Evolutionary conservation across 2,113 vertebrate species (phyloP).

Genomic region (Genyomyrus donnyi): DNA sequence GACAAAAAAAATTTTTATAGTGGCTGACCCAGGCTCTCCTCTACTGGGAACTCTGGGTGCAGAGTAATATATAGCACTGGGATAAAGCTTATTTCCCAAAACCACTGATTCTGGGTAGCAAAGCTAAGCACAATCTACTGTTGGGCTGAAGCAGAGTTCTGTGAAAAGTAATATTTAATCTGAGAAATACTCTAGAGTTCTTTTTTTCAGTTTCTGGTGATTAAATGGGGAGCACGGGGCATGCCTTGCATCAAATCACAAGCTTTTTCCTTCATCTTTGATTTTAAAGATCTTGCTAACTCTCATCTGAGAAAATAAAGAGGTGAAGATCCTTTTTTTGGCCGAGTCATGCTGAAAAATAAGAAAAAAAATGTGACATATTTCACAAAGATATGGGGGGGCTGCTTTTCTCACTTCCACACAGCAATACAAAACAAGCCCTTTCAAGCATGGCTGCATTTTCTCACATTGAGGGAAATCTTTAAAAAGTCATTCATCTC

Average conservation of each 20-base stretch:
- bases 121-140: background rate
- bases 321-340: background rate
- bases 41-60: background rate
- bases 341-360: background rate
- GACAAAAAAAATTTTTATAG: background rate
- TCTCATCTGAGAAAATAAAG: background rate
- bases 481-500: constrained; percentile 3
- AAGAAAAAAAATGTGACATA: background rate
- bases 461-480: background rate
- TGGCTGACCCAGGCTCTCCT: background rate
- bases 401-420: background rate
- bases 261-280: background rate
- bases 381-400: background rate
- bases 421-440: background rate
- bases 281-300: background rate
- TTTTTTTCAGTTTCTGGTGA: background rate
- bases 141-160: constrained; percentile 1
- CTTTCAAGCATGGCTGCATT: background rate
- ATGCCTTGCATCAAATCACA: background rate
- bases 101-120: background rate
- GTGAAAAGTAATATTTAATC: constrained; percentile 26
- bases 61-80: background rate
- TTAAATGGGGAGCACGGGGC: background rate
- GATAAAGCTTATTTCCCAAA: background rate
- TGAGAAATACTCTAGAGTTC: constrained; percentile 18